Base-by-base conservation (phyloP, 1,140 invertebrate species). In the Pseudomyrmex sp. region DNA sequence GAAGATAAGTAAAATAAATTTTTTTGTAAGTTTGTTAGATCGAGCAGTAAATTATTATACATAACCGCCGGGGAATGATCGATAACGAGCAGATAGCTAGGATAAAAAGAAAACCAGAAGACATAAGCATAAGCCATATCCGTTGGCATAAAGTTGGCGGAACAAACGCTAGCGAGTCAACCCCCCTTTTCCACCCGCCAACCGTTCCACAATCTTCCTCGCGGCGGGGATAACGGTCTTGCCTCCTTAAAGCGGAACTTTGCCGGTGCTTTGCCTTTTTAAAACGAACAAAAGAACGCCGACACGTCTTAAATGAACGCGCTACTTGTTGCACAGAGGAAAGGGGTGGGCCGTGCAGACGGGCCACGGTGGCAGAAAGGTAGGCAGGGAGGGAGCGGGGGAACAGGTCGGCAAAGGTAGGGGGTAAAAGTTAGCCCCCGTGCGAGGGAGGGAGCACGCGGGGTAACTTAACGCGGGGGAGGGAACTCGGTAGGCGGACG, bases 221-320 rank as follows among this genome's bases (percentile, higher is more conserved):
- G 52, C 26, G 63, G 23, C 50, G 66, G 58, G 84, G 82, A 70
- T 77, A 85, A 83, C 72, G 79, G 26, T 68, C 46, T 72, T 63
- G 82, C 63, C 76, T 77, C 72, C 89, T 91, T 91, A 90, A 91
- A 93, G 90, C 89, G 90, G 89, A 93, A 93, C 89, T 93, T 93
- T 83, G 90, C 90, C 88, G 88, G 88, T 82, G 83, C 85, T 85
- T 85, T 80, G 88, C 88, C 91, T 93, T 92, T 92, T 92, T 91
- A 91, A 92, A 93, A 93, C 88, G 93, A 94, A 94, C 93, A 94
- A 94, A 94, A 94, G 93, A 94, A 94, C 90, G 91, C 88, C 92
- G 92, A 93, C 92, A 92, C 92, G 92, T 94, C 93, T 94, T 94
- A 94, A 94, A 94, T 94, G 94, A 94, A 94, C 93, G 93, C 93